Evolutionary conservation across 2,113 vertebrate species (phyloP).

Genomic region (Candoia aspera): DNA sequence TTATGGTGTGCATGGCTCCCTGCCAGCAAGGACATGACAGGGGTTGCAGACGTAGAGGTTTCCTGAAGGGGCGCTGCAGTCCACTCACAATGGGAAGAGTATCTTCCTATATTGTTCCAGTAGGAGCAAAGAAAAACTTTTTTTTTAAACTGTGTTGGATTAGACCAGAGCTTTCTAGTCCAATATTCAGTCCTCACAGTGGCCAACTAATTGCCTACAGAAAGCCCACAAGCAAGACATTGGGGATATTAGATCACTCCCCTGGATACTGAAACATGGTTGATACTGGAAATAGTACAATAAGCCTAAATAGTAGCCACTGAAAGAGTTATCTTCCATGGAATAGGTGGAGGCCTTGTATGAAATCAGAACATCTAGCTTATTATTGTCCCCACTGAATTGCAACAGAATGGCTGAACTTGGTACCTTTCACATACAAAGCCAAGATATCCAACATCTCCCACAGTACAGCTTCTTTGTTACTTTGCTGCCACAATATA

Average conservation of each 20-base stretch:
- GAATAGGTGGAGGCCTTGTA: too few species aligned
- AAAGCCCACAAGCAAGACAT: not conserved
- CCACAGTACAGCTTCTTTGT: fast-evolving
- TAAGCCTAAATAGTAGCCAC: too few species aligned
- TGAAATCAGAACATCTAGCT: too few species aligned
- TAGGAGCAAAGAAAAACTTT: not conserved
- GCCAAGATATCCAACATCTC: too few species aligned
- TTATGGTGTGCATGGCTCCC: fast-evolving
- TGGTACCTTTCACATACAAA: too few species aligned
- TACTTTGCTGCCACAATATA: not conserved
- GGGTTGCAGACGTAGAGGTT: fast-evolving
- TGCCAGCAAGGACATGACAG: not conserved
- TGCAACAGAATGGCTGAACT: too few species aligned
- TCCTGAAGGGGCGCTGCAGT: not conserved
- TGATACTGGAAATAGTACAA: not conserved
- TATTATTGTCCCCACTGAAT: too few species aligned
- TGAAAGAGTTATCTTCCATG: too few species aligned
- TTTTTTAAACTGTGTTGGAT: not conserved
- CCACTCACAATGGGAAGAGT: not conserved
- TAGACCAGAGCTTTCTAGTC: not conserved
- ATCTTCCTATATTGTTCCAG: fast-evolving
- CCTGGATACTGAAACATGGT: not conserved
- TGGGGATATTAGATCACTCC: not conserved
- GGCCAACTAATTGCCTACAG: not conserved
- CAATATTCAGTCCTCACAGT: not conserved